Evolutionary conservation across 2,113 vertebrate genomes (phyloP).

Genomic region (Nicator chloris): DNA sequence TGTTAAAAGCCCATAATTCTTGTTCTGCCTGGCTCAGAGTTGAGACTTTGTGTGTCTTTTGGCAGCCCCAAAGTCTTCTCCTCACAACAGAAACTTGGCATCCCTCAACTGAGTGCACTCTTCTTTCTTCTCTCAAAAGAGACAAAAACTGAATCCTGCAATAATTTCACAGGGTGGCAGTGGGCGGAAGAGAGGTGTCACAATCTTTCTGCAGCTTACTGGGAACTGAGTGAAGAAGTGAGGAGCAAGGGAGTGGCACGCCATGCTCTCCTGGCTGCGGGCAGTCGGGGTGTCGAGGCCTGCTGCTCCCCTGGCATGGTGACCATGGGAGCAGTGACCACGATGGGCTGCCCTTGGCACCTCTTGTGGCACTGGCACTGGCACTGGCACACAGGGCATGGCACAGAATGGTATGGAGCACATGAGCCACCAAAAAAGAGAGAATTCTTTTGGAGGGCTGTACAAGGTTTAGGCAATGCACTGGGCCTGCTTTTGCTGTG

Average conservation of each 20-base stretch:
- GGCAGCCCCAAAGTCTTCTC: not conserved
- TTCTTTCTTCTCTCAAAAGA: no score
- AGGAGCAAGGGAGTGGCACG: not conserved
- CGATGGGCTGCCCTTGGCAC: not conserved
- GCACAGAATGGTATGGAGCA: not conserved
- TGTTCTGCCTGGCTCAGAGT: not conserved
- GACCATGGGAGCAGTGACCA: accelerated
- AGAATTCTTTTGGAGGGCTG: not conserved
- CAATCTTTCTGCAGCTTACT: not conserved
- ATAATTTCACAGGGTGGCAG: not conserved
- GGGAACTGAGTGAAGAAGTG: not conserved
- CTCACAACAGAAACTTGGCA: not conserved
- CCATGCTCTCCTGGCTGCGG: not conserved
- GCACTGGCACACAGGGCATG: not conserved
- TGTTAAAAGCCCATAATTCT: not conserved
- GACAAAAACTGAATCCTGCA: not conserved
- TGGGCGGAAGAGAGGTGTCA: accelerated
- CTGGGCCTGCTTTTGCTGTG: not conserved
- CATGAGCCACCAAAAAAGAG: not conserved
- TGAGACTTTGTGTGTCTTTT: not conserved
- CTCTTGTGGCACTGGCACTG: not conserved
- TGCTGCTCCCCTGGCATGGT: not conserved
- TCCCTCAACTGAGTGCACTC: not conserved
- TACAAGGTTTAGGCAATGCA: not conserved
- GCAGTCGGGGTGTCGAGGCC: accelerated